These are phyloP conservation scores for Drosophila jambulina DNA, from an alignment of 1,140 invertebrate species.

Conservation along the genomic window DNA sequence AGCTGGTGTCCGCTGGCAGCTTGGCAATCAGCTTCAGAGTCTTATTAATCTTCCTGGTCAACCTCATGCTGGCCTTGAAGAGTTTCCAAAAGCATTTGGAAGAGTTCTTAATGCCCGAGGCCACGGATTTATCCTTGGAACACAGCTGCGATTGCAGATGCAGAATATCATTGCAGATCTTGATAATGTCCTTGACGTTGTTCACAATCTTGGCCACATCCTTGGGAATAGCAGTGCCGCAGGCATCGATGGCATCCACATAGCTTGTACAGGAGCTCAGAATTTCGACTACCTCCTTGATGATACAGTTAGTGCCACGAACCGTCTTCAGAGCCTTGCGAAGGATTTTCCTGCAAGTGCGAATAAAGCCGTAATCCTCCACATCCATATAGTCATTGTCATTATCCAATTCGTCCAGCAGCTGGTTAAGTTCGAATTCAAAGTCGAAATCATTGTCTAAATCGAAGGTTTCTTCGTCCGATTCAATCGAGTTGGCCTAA, in stretches of 20 bases:
- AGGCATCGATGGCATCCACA: constrained; percentile 52
- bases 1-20: constrained; percentile 41
- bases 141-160: constrained; percentile 46
- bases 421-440: constrained; percentile 12
- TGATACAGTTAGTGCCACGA: constrained; percentile 64
- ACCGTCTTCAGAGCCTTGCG: constrained; percentile 41
- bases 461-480: background rate
- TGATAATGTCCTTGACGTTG: constrained; percentile 51
- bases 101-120: background rate
- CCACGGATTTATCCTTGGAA: constrained; percentile 1
- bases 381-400: constrained; percentile 56
- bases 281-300: constrained; percentile 47
- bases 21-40: constrained; percentile 37
- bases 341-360: constrained; percentile 14
- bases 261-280: constrained; percentile 47
- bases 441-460: background rate
- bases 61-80: constrained; percentile 25
- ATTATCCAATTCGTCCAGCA: constrained; percentile 39
- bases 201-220: constrained; percentile 57
- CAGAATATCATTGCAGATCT: constrained; percentile 50
- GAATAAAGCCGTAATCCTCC: constrained; percentile 40
- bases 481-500: constrained; percentile 7
- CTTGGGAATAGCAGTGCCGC: constrained; percentile 55
- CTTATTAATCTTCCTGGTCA: constrained; percentile 38
- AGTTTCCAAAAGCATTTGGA: constrained; percentile 39